These are phyloP conservation scores for Sepiola atlantica DNA, from an alignment of 2,888 invertebrate species.

Conservation along the genomic window DNA sequence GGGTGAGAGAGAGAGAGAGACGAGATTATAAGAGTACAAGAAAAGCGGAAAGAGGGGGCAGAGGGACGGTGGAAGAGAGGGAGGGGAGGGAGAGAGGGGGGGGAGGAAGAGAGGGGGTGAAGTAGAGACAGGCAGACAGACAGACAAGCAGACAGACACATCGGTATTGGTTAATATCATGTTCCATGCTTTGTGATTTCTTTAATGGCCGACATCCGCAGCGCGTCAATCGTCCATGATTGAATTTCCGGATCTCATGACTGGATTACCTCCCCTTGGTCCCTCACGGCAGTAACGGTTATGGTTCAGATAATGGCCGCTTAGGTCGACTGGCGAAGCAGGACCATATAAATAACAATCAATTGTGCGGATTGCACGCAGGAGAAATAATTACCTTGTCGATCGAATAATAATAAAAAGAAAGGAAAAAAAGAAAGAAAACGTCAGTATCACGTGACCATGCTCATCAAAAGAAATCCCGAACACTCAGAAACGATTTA, in stretches of 20 bases:
- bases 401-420: background rate
- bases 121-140: too few species aligned
- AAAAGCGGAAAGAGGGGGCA: too few species aligned
- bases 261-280: background rate
- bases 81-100: too few species aligned
- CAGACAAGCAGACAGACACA: background rate
- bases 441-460: too few species aligned
- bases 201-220: background rate
- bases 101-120: too few species aligned
- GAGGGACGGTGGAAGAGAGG: too few species aligned
- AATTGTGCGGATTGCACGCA: background rate
- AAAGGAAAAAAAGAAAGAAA: too few species aligned
- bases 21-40: too few species aligned
- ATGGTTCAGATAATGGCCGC: background rate
- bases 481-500: too few species aligned
- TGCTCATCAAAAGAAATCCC: too few species aligned
- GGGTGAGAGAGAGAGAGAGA: too few species aligned
- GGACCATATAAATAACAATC: background rate
- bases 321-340: background rate
- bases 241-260: constrained; percentile 32
- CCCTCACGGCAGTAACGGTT: background rate
- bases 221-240: constrained; percentile 32
- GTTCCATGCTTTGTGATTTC: background rate
- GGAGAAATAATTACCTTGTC: background rate
- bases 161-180: background rate